Percentiles rank a stretch among this genome's conserved stretches.
These are phyloP conservation scores for Elysia crispata DNA, from an alignment of 2,888 invertebrate species.

Conservation along the genomic window DNA sequence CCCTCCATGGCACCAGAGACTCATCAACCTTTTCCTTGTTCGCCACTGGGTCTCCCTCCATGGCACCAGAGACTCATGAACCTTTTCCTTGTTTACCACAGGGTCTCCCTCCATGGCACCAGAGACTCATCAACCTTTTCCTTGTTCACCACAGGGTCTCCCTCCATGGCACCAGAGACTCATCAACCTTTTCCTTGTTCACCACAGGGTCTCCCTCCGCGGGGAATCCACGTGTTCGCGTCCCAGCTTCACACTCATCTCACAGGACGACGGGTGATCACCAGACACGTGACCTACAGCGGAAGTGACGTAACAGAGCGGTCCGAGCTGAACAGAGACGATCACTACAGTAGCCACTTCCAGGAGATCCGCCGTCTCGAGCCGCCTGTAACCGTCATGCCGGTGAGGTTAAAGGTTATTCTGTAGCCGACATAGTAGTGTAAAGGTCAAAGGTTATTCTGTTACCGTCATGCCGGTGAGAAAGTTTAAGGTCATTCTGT, in stretches of 20 bases:
- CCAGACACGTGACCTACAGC: constrained; percentile 90
- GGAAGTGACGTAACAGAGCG: constrained; percentile 83
- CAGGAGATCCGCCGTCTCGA: constrained; percentile 95
- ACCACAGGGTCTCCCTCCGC: constrained; percentile 83
- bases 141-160: no score
- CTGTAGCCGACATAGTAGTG: background rate
- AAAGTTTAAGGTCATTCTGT: background rate
- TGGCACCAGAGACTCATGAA: no score
- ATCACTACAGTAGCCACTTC: constrained; percentile 98
- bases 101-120: no score
- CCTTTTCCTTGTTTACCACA: no score
- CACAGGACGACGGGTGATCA: constrained; percentile 88
- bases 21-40: no score
- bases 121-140: no score
- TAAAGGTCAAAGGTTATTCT: background rate
- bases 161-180: no score
- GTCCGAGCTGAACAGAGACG: constrained; percentile 89
- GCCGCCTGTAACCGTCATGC: constrained; percentile 85
- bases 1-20: no score
- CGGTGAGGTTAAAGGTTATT: constrained; percentile 55
- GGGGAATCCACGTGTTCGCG: constrained; percentile 91
- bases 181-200: no score
- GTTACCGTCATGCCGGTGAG: background rate
- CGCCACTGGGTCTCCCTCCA: no score
- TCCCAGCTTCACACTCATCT: constrained; percentile 85